Evolutionary conservation across 2,888 invertebrate genomes (phyloP).

Genomic region (Eupithecia subfuscata): DNA sequence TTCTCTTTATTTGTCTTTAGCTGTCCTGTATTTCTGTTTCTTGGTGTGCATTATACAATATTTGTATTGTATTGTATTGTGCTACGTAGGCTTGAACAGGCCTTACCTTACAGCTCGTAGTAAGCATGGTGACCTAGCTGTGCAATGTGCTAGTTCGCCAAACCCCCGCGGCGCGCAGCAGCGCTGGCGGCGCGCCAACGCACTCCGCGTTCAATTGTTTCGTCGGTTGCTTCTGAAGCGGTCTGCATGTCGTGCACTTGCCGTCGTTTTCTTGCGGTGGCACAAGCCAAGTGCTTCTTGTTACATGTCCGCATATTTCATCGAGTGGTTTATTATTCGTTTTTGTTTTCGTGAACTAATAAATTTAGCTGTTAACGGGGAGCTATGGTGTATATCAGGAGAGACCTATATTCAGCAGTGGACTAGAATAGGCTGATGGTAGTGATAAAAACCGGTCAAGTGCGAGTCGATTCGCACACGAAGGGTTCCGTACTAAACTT

Average conservation of each 20-base stretch:
- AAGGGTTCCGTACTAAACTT: too few relatives aligned
- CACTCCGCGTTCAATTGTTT: background rate
- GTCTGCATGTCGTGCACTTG: background rate
- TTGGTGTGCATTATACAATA: background rate
- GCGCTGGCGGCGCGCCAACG: slow-evolving; percentile 4
- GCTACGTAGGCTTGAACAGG: background rate
- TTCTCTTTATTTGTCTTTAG: too few relatives aligned
- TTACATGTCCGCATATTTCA: background rate
- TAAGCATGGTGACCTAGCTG: background rate
- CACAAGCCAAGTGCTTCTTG: background rate
- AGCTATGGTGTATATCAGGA: too few relatives aligned
- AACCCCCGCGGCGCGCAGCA: background rate
- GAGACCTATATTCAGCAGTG: too few relatives aligned
- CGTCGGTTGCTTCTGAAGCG: background rate
- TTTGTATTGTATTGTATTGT: background rate
- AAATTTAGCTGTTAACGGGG: too few relatives aligned
- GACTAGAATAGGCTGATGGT: too few relatives aligned
- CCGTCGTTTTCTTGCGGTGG: background rate
- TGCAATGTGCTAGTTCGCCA: background rate
- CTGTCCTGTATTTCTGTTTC: too few relatives aligned
- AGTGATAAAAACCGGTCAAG: too few relatives aligned
- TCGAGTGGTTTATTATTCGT: background rate
- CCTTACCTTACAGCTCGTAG: background rate
- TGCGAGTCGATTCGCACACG: too few relatives aligned
- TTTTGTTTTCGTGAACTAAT: background rate